Evolutionary conservation across 2,797 vertebrate species (phyloP).

Genomic region (Amphiprion clarkii): DNA sequence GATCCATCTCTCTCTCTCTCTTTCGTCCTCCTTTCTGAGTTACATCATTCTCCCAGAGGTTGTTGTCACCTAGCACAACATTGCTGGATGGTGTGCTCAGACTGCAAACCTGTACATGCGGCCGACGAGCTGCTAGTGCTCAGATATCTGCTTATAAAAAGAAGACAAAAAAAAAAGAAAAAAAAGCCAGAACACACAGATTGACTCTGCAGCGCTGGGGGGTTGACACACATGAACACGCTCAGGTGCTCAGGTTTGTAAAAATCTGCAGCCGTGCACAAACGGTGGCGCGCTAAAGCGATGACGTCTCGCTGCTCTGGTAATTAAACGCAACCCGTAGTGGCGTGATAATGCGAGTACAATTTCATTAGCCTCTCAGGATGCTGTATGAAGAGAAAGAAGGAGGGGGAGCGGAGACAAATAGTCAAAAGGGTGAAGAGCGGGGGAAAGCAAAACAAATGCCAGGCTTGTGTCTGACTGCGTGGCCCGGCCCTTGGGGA

Average conservation of each 20-base stretch:
- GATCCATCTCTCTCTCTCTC: background rate
- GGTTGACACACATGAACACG: background rate
- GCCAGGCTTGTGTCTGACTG: slow-evolving; percentile 20
- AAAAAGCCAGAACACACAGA: slow-evolving; percentile 47
- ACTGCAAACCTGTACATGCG: slow-evolving; percentile 48
- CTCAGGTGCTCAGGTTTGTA: slow-evolving; percentile 9
- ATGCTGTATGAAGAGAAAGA: background rate
- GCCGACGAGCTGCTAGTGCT: slow-evolving; percentile 63
- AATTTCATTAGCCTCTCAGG: slow-evolving; percentile 45
- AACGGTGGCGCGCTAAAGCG: slow-evolving; percentile 21
- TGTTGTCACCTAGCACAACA: slow-evolving; percentile 58
- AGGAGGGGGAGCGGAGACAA: background rate
- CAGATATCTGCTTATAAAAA: slow-evolving; percentile 48
- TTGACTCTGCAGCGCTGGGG: slow-evolving; percentile 20
- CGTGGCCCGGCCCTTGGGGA: slow-evolving; percentile 40
- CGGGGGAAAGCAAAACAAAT: slow-evolving; percentile 47
- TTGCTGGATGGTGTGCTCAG: slow-evolving; percentile 42
- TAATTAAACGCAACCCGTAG: slow-evolving; percentile 51
- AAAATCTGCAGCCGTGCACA: slow-evolving; percentile 5
- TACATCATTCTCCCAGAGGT: slow-evolving; percentile 64
- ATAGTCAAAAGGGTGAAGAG: slow-evolving; percentile 23
- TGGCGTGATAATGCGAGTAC: slow-evolving; percentile 2
- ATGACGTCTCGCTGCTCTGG: slow-evolving; percentile 30
- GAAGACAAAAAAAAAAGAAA: background rate
- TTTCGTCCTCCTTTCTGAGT: background rate